Conservation (phyloP, 2,888 invertebrate species). For the Andrena bucephala region DNA sequence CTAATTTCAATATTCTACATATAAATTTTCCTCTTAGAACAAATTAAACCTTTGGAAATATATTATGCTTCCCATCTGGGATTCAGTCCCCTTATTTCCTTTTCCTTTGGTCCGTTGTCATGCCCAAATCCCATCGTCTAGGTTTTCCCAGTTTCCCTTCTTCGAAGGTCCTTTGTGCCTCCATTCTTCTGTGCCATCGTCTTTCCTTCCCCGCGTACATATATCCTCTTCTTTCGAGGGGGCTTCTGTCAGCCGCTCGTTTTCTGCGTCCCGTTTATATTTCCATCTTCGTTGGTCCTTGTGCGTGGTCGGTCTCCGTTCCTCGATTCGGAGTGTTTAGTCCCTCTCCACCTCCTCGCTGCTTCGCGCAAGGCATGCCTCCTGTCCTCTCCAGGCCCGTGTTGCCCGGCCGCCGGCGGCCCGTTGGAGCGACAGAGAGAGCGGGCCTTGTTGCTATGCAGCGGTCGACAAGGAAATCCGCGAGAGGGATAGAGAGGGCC, state of each 20-base stretch:
- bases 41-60: background rate
- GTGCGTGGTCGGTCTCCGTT: constrained; percentile 19
- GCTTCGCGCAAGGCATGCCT: constrained; percentile 59
- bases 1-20: background rate
- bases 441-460: constrained; percentile 83
- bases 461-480: constrained; percentile 70
- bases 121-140: constrained; percentile 1
- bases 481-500: constrained; percentile 57
- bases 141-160: constrained; percentile 19
- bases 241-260: constrained; percentile 36
- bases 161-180: constrained; percentile 6
- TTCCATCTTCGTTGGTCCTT: background rate
- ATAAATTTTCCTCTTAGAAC: background rate
- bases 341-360: constrained; percentile 28
- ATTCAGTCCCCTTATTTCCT: constrained; percentile 3
- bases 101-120: background rate
- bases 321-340: constrained; percentile 39
- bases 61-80: too few species aligned
- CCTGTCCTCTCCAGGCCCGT: constrained; percentile 52
- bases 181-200: constrained; percentile 6
- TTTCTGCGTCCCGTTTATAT: constrained; percentile 37
- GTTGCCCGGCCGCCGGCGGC: constrained; percentile 51
- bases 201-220: constrained; percentile 11
- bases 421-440: constrained; percentile 71
- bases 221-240: constrained; percentile 35